Base-by-base conservation (phyloP, 2,797 vertebrate genomes). In the Falco biarmicus region DNA sequence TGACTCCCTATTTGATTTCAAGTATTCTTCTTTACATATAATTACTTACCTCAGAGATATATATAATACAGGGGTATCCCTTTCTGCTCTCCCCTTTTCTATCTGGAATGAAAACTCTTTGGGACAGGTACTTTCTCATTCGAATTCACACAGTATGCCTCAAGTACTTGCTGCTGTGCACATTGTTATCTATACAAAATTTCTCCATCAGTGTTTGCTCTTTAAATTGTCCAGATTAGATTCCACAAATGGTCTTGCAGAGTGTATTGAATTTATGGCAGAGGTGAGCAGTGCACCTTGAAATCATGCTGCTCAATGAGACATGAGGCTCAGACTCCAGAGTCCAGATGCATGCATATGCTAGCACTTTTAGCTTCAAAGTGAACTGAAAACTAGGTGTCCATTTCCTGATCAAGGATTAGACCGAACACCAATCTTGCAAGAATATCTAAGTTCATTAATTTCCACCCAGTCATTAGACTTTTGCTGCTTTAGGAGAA, bases 131-230 rank as follows among this genome's bases (percentile, higher is more conserved):
- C 12, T 29, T 74, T 74, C 75, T 92, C 65, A 84, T 80, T 91
- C 53, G 63, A 47, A 89, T 92, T 89, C 92, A 87, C 41, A 57
- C 17, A 26, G 32, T 54, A 32, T 75, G 22, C 21, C 28, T 77
- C 64, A 39, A 71, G 41, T 54, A 24, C 59, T 89, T 78, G 65
- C 74, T 84, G 24, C 20, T 70, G 34, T 47, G 39, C 73, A 87
- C 74, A 45, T 68, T 79, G 71, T 78, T 82, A 94, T n/a, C 78
- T 69, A 87, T 50, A 73, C 63, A 81, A 70, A 94, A 86, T 61
- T 79, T 88, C 83, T 71, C 34, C 6, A 4, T 76, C 6, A 0
- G 18, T 75, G 73, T 84, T 93, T 77, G 32, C 41, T 94, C 76
- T 89, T 89, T 77, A 70, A 71, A 82, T 69, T 91, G 80, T 41